Evolutionary conservation across 1,140 invertebrate genomes (phyloP).

Genomic region (Psilanteris sp.): DNA sequence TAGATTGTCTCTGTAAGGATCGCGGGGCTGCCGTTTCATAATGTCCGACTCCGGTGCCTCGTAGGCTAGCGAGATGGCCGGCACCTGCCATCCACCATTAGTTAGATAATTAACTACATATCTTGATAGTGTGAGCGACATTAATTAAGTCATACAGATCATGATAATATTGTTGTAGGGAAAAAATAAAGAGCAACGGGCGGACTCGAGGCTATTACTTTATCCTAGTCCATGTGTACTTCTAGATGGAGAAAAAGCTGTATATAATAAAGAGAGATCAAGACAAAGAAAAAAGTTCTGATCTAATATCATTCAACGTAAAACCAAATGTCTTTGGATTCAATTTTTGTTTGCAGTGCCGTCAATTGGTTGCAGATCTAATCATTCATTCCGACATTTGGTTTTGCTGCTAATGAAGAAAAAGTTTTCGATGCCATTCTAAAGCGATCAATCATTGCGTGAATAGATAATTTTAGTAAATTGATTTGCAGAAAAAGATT

Average conservation of each 20-base stretch:
- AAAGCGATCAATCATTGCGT: constrained; percentile 62
- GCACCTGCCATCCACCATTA: constrained; percentile 86
- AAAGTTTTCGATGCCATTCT: constrained; percentile 68
- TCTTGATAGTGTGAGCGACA: constrained; percentile 60
- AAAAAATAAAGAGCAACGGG: constrained; percentile 34
- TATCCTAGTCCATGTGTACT: constrained; percentile 58
- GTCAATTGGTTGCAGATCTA: too few species aligned
- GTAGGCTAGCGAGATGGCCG: constrained; percentile 97
- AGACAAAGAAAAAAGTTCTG: constrained; percentile 54
- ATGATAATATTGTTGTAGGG: constrained; percentile 43
- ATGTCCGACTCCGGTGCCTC: constrained; percentile 97
- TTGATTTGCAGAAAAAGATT: constrained; percentile 29
- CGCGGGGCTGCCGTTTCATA: constrained; percentile 96
- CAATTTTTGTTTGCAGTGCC: neutral
- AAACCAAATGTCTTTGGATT: constrained; percentile 25
- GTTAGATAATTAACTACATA: constrained; percentile 72
- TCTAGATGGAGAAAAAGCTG: constrained; percentile 57
- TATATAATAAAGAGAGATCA: constrained; percentile 58
- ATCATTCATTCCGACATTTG: constrained; percentile 46
- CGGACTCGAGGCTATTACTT: constrained; percentile 39
- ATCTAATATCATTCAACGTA: constrained; percentile 44
- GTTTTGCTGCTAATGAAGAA: constrained; percentile 57
- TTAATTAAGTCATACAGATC: constrained; percentile 50
- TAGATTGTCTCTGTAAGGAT: constrained; percentile 96
- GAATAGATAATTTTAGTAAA: constrained; percentile 43